Evolutionary conservation across 2,113 vertebrate genomes (phyloP).

Genomic region (Emydocephalus ijimae): DNA sequence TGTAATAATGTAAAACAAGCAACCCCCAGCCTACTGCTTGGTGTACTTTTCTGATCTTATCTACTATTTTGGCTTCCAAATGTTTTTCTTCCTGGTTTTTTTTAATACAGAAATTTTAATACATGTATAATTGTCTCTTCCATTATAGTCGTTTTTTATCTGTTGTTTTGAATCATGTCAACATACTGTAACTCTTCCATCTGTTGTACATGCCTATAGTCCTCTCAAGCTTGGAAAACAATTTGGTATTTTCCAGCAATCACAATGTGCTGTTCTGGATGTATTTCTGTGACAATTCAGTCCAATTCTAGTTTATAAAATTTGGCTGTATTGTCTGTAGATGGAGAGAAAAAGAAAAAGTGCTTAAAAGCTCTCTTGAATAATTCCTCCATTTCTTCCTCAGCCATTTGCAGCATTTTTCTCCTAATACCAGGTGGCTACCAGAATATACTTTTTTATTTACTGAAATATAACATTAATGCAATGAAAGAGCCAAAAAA

Average conservation of each 20-base stretch:
- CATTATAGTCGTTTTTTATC: background rate
- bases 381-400: background rate
- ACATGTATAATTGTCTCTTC: fast-evolving
- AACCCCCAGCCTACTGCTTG: background rate
- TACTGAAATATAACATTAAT: background rate
- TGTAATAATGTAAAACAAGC: background rate
- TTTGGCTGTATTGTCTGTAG: background rate
- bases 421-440: background rate
- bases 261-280: background rate
- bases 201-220: background rate
- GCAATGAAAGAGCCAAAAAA: background rate
- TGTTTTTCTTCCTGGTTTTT: fast-evolving
- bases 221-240: slow-evolving; percentile 3
- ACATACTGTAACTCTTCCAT: background rate
- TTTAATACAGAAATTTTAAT: background rate
- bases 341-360: background rate
- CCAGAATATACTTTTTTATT: background rate
- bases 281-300: background rate
- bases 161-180: background rate
- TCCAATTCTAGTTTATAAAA: background rate
- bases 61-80: background rate
- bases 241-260: background rate
- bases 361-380: background rate
- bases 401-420: background rate
- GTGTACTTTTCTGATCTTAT: background rate